A percentile compares a stretch with the other conserved stretches of the same genome.
phyloP scores from a whole-genome alignment of 2,888 invertebrate genomes.

The Cyclophora albipunctata region DNA sequence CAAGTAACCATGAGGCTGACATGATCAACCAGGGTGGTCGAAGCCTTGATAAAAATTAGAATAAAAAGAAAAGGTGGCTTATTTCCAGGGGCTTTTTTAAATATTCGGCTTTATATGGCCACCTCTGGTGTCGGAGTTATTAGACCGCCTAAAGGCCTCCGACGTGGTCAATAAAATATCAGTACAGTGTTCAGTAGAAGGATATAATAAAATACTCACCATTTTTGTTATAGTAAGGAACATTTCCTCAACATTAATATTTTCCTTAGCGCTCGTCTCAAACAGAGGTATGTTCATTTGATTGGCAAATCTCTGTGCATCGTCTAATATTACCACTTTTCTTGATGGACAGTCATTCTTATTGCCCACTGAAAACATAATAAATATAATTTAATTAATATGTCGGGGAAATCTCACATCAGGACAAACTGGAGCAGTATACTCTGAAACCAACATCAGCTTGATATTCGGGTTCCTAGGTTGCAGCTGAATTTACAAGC shows the following conservation, averaged over 20 bases:
- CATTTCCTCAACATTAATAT: conserved; percentile 99
- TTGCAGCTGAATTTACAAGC: too few relatives aligned
- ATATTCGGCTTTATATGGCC: too few relatives aligned
- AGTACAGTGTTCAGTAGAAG: too few relatives aligned
- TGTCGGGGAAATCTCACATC: background rate
- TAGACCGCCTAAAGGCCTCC: too few relatives aligned
- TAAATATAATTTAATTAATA: background rate
- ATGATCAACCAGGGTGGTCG: too few relatives aligned
- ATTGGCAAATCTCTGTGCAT: conserved; percentile 96
- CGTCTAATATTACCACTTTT: conserved; percentile 97
- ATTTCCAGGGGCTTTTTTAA: too few relatives aligned
- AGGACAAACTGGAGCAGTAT: background rate
- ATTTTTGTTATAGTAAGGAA: conserved; percentile 81
- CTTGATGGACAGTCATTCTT: conserved; percentile 96
- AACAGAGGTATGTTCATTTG: conserved; percentile 98
- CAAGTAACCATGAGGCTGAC: too few relatives aligned
- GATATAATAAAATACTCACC: conserved; percentile 34
- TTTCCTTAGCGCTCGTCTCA: conserved; percentile 99
- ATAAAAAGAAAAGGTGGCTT: too few relatives aligned
- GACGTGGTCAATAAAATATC: too few relatives aligned
- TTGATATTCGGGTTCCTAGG: too few relatives aligned
- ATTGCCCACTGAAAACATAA: conserved; percentile 86
- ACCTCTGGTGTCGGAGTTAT: too few relatives aligned
- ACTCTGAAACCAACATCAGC: conserved; percentile 1
- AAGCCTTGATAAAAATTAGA: too few relatives aligned